Evolutionary conservation across 2,797 vertebrate species (phyloP), one percentile per base, ranked within the genome.

Genomic region (Jordanella pulchra): DNA sequence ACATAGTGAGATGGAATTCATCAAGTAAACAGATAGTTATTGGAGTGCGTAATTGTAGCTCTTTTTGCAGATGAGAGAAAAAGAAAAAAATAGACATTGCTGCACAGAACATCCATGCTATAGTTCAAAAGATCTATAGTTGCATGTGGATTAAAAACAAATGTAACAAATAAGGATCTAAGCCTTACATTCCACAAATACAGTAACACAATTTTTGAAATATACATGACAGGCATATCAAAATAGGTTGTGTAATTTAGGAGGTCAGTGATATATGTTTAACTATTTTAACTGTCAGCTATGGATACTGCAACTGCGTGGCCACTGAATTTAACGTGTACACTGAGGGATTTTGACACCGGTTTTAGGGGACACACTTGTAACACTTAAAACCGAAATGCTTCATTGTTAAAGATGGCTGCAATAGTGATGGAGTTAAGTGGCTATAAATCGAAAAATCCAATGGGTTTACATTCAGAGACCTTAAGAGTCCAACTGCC

Each of bases 21-120:
- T 99, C 97, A 99, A 97, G 94, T 94, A 96, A 98, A 98, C 95
- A 92, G 95, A 99, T 97, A 95, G 96, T 95, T 94, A 96, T 95
- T 93, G 91, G 93, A 94, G 93, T 94, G 94, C 82, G 92, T 98
- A 98, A 98, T 97, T 97, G 96, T 95, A 89, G 92, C 89, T 92
- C 94, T 92, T 91, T 94, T 95, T 95, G 81, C 81, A 92, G 93
- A 91, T 92, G 95, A 67, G 73, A 50, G 11, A 55, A 53, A 92
- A 90, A 93, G 95, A 92, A 93, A 93, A 95, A 93, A 95, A 95
- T 28, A 94, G 80, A 81, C 86, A 75, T 61, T 73, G 65, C 82
- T 21, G 67, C 54, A 28, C 81, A 86, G 87, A 83, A 81, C 5
- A 69, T 80, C 76, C 25, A 30, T 64, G 61, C 21, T 53, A 47